Percentiles rank a stretch among this genome's conserved stretches.
Evolutionary conservation across 2,797 vertebrate species (phyloP).

Genomic region (Parotocinclus haroldoi): DNA sequence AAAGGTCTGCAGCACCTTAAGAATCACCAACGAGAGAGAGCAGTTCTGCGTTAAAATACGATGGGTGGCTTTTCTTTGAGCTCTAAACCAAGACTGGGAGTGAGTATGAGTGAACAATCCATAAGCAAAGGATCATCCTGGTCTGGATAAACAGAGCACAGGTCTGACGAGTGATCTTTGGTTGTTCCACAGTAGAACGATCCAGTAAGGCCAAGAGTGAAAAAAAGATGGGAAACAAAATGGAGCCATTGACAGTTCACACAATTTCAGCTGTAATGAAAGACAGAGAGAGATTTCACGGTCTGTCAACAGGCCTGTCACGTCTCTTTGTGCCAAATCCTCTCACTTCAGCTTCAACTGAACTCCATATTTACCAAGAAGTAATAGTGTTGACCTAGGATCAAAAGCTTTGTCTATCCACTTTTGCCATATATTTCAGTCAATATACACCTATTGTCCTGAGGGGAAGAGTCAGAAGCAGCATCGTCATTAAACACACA

Average conservation of each 20-base stretch:
- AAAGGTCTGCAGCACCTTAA: conserved; percentile 20
- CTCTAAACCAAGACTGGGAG: neutral
- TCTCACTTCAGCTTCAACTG: neutral
- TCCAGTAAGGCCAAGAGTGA: neutral
- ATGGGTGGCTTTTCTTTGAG: conserved; percentile 1
- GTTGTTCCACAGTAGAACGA: conserved; percentile 15
- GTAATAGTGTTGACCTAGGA: neutral
- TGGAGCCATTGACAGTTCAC: conserved; percentile 29
- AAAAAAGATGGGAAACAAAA: neutral
- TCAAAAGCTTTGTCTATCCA: neutral
- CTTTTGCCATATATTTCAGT: neutral
- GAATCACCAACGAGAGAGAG: neutral
- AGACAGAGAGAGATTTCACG: conserved; percentile 11
- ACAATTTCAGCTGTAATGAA: conserved; percentile 15
- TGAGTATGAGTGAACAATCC: conserved; percentile 6
- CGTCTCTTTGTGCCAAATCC: neutral
- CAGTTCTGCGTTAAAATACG: neutral
- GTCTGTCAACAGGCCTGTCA: conserved; percentile 15
- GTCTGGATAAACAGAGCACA: conserved; percentile 23
- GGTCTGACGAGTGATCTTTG: conserved; percentile 14
- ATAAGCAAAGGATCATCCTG: conserved; percentile 32
- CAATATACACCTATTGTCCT: no score
- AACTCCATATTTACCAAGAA: conserved; percentile 1
- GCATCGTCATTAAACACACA: no score
- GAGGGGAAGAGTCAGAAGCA: no score